Percentiles rank a stretch among this genome's conserved stretches.
Evolutionary conservation across 2,888 invertebrate species (phyloP).

Genomic region (Chrysopilus asiliformis): DNA sequence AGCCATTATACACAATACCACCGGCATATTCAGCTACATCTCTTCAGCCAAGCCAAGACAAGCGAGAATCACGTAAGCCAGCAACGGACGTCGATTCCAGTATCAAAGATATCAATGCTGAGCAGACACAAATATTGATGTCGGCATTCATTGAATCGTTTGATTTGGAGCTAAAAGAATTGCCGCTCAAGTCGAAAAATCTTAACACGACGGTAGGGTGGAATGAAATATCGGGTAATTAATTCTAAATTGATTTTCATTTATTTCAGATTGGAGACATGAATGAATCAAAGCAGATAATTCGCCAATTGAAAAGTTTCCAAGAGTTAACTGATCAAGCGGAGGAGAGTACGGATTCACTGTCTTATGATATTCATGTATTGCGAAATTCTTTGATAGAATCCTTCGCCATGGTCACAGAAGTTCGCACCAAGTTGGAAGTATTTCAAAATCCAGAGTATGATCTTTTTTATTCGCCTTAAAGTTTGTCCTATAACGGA

Average conservation of each 20-base stretch:
- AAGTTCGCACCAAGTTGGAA: conserved; percentile 30
- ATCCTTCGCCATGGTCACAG: conserved; percentile 33
- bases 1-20: conserved; percentile 27
- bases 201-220: conserved; percentile 34
- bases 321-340: conserved; percentile 49
- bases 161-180: conserved; percentile 48
- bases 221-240: no score
- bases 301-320: conserved; percentile 40
- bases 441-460: conserved; percentile 30
- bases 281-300: conserved; percentile 41
- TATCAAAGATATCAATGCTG: conserved; percentile 16
- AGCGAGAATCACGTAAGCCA: conserved; percentile 1
- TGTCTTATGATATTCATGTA: conserved; percentile 46
- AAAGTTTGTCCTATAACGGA: neutral
- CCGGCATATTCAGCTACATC: conserved; percentile 24
- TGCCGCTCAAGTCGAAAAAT: conserved; percentile 41
- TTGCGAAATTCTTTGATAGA: conserved; percentile 38
- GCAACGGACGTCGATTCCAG: neutral
- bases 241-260: no score
- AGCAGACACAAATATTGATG: conserved; percentile 48
- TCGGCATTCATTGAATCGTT: conserved; percentile 51
- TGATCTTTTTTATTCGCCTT: conserved; percentile 9
- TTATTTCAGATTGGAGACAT: conserved; percentile 38
- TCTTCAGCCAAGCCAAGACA: no score
- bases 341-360: conserved; percentile 43